Evolutionary conservation across 2,113 vertebrate species (phyloP).

Genomic region (Oncorhynchus gorbuscha): DNA sequence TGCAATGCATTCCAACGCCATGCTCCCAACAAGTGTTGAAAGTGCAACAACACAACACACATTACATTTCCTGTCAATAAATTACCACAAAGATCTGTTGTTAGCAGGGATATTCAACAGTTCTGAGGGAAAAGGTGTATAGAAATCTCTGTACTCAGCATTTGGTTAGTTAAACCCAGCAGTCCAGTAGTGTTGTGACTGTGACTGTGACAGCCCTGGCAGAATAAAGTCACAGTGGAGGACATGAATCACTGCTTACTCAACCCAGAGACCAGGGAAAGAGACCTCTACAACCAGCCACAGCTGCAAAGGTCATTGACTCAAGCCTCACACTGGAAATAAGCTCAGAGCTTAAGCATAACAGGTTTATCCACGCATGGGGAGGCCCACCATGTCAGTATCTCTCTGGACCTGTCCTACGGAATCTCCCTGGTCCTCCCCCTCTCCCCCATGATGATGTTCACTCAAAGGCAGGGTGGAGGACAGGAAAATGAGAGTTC

Average conservation of each 20-base stretch:
- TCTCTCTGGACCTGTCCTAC: background rate
- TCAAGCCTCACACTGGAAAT: slow-evolving; percentile 1
- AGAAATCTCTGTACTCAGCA: no score
- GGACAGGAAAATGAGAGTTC: slow-evolving; percentile 5
- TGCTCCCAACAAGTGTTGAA: no score
- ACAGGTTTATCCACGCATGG: background rate
- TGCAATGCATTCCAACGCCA: background rate
- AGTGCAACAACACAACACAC: background rate
- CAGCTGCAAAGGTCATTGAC: slow-evolving; percentile 26
- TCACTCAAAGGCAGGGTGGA: slow-evolving; percentile 25
- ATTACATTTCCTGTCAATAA: no score
- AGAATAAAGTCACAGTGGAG: slow-evolving; percentile 17
- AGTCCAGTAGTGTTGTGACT: background rate
- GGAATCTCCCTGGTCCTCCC: slow-evolving; percentile 19
- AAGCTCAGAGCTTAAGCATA: slow-evolving; percentile 6
- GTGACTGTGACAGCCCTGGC: slow-evolving; percentile 2
- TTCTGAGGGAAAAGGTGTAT: background rate
- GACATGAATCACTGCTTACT: slow-evolving; percentile 30
- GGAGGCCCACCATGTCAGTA: slow-evolving; percentile 1
- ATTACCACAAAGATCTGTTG: background rate
- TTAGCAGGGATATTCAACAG: slow-evolving; percentile 28
- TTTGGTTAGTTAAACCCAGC: no score
- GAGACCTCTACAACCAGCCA: background rate
- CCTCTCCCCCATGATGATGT: slow-evolving; percentile 10
- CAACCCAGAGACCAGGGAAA: background rate